phyloP scores from a whole-genome alignment of 2,888 invertebrate genomes.

The Meteorus cinctellus region DNA sequence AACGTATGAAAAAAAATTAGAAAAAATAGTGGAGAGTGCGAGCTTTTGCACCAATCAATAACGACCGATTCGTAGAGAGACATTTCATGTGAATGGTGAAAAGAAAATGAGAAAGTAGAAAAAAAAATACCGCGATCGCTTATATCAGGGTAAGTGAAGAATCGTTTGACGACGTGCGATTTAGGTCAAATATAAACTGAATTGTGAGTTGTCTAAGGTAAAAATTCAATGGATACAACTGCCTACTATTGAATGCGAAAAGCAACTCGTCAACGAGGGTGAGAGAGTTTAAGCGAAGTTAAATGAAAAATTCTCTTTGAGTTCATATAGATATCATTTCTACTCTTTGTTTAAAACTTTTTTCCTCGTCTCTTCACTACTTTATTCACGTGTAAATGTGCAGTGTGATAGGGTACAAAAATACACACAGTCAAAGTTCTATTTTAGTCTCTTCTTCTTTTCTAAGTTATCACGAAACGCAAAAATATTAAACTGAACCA shows the following conservation, averaged over 20 bases:
- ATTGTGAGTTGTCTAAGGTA: not conserved
- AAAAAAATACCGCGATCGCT: conserved; percentile 13
- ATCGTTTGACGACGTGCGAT: conserved; percentile 19
- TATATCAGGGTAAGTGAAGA: conserved; percentile 1
- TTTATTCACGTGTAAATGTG: not conserved
- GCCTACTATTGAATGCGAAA: conserved; percentile 9
- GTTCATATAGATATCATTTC: not conserved
- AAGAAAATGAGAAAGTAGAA: not conserved
- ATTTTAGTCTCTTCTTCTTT: not conserved
- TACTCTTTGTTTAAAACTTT: not conserved
- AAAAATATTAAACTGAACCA: not conserved
- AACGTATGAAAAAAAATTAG: not conserved
- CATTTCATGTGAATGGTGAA: not conserved
- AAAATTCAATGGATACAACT: conserved; percentile 22
- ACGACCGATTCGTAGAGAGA: conserved; percentile 15
- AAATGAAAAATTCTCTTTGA: conserved; percentile 5
- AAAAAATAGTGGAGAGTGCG: not conserved
- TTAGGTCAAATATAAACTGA: conserved; percentile 28
- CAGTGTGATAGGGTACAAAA: not conserved
- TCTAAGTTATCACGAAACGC: not conserved
- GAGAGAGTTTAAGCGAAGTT: not conserved
- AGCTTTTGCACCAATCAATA: conserved; percentile 13
- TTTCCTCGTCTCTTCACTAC: not conserved
- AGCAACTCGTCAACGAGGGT: not conserved
- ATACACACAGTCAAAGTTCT: not conserved